Evolutionary conservation across 2,113 vertebrate genomes (phyloP).

Genomic region (Oryzias melastigma): DNA sequence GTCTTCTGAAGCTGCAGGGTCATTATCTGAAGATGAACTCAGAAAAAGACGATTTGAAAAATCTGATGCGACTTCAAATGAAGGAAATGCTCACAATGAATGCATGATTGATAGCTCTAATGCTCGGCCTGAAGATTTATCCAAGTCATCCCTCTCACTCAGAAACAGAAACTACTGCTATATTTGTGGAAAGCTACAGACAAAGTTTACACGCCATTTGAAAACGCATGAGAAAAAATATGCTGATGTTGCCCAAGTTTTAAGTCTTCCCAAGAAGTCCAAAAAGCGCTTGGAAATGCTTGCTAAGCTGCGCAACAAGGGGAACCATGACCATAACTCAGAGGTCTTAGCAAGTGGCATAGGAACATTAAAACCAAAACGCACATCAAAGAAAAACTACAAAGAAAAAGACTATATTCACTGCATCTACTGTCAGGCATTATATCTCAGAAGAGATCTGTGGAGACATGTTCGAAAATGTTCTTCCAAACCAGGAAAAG

Average conservation of each 20-base stretch:
- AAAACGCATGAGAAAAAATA: neutral
- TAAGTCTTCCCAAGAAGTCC: slow-evolving; percentile 1
- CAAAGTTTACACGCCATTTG: neutral
- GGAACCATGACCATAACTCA: slow-evolving; percentile 6
- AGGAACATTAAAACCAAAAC: neutral
- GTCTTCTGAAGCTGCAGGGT: neutral
- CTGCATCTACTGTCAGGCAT: slow-evolving; percentile 1
- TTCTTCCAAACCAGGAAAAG: slow-evolving; percentile 3
- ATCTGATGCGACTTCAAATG: neutral
- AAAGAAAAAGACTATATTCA: slow-evolving; percentile 1
- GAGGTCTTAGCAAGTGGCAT: neutral
- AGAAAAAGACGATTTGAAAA: neutral
- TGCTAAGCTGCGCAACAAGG: neutral
- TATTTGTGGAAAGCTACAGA: slow-evolving; percentile 4
- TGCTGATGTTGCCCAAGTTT: slow-evolving; percentile 3
- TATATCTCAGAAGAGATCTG: neutral
- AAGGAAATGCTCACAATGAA: neutral
- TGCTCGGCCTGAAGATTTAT: neutral
- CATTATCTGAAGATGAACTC: slow-evolving; percentile 1
- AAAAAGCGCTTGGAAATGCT: neutral
- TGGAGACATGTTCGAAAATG: slow-evolving; percentile 6
- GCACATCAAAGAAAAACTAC: neutral
- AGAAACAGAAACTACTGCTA: slow-evolving; percentile 2
- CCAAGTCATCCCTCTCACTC: neutral
- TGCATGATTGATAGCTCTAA: neutral